Evolutionary conservation across 2,888 invertebrate genomes (phyloP).

Genomic region (Drosophila monieri): DNA sequence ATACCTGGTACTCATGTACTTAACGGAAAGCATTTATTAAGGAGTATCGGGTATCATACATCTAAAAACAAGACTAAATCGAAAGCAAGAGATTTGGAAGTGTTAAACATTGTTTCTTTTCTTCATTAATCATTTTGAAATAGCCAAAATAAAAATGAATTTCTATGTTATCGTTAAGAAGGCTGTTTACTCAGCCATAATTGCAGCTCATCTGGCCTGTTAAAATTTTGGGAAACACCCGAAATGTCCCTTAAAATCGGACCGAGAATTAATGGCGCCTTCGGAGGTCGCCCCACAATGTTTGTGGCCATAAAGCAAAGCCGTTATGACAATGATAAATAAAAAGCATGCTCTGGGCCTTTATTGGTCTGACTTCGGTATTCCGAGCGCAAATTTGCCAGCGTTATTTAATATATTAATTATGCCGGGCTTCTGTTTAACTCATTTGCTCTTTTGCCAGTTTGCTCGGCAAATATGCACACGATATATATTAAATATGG

Average conservation of each 20-base stretch:
- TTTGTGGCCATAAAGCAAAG: slow-evolving; percentile 17
- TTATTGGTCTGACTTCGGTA: slow-evolving; percentile 15
- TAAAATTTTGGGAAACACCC: neutral
- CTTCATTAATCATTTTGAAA: neutral
- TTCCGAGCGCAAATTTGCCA: slow-evolving; percentile 36
- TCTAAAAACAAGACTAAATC: neutral
- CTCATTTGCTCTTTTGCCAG: slow-evolving; percentile 38
- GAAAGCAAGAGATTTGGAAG: neutral
- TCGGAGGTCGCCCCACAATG: neutral
- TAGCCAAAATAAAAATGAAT: neutral
- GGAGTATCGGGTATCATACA: neutral
- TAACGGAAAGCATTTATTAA: neutral
- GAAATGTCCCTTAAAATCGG: neutral
- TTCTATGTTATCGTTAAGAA: neutral
- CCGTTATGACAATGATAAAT: slow-evolving; percentile 32
- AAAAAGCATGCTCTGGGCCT: slow-evolving; percentile 5
- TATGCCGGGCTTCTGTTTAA: slow-evolving; percentile 39
- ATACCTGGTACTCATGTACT: neutral
- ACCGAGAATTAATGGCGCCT: neutral
- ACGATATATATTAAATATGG: slow-evolving; percentile 26
- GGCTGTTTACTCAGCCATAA: slow-evolving; percentile 1
- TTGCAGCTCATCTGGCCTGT: neutral
- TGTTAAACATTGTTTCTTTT: neutral
- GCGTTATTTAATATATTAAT: slow-evolving; percentile 47
- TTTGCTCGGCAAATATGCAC: slow-evolving; percentile 30